phyloP scores from a whole-genome alignment of 2,113 vertebrate genomes.

The Pangasianodon hypophthalmus region DNA sequence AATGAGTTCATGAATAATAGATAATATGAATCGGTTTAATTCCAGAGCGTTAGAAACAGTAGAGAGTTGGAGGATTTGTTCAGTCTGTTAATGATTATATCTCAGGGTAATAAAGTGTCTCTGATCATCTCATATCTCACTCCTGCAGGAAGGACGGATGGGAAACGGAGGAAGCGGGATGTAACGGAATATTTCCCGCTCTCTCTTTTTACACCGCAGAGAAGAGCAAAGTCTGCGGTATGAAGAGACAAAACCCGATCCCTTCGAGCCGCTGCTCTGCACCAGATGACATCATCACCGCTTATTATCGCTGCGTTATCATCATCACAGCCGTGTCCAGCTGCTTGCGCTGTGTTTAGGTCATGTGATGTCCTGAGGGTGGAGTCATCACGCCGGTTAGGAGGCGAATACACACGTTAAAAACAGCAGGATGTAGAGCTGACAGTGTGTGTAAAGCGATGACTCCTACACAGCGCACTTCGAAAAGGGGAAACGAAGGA shows the following conservation, averaged over 20 bases:
- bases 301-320: neutral
- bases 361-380: no score
- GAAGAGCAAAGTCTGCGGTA: neutral
- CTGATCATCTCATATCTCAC: neutral
- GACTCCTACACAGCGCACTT: no score
- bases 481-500: no score
- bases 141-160: neutral
- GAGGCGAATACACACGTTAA: no score
- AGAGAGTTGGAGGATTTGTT: neutral
- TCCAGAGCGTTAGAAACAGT: neutral
- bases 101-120: neutral
- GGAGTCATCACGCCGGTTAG: no score
- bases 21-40: neutral
- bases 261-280: neutral
- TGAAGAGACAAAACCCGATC: neutral
- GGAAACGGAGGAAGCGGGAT: neutral
- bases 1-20: neutral
- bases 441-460: no score
- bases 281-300: neutral
- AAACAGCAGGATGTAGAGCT: no score
- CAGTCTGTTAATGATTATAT: neutral
- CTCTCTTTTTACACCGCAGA: neutral
- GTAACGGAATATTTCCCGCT: neutral
- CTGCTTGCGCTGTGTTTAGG: no score
- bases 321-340: neutral